Conservation (phyloP, 2,888 invertebrate genomes). For the Eremobia ochroleuca region DNA sequence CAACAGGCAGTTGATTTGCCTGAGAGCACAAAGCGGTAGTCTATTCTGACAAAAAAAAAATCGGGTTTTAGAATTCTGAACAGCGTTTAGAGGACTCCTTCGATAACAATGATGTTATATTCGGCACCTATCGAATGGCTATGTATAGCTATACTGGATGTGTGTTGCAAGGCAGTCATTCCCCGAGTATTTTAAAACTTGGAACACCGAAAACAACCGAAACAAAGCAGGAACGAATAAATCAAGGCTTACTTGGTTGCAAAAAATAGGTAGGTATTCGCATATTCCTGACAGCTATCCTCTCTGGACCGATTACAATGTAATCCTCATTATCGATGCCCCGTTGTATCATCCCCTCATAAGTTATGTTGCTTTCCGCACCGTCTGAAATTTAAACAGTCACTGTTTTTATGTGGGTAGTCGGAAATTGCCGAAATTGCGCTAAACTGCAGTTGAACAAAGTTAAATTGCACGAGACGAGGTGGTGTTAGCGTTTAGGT, state of each 20-base stretch:
- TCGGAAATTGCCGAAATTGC: constrained; percentile 32
- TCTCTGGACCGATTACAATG: constrained; percentile 83
- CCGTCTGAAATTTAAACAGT: constrained; percentile 78
- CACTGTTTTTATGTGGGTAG: constrained; percentile 24
- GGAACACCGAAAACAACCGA: not conserved
- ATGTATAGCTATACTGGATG: not conserved
- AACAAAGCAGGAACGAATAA: constrained; percentile 33
- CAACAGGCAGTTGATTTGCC: not conserved
- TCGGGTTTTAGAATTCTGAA: not conserved
- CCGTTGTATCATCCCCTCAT: constrained; percentile 78
- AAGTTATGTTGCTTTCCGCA: constrained; percentile 86
- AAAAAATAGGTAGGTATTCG: constrained; percentile 84
- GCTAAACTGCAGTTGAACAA: constrained; percentile 51
- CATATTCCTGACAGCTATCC: constrained; percentile 83
- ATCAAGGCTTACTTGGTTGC: constrained; percentile 79
- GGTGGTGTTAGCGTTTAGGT: constrained; percentile 35
- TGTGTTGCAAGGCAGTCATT: not conserved
- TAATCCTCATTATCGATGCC: constrained; percentile 85
- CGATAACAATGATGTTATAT: not conserved
- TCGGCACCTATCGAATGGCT: not conserved
- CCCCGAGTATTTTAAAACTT: not conserved
- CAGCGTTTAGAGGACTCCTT: not conserved
- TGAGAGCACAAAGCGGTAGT: not conserved
- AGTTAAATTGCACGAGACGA: constrained; percentile 54
- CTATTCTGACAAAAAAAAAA: not conserved